A percentile compares a stretch with the other conserved stretches of the same genome.
Evolutionary conservation across 2,797 vertebrate genomes (phyloP).

Genomic region (Mus caroli): DNA sequence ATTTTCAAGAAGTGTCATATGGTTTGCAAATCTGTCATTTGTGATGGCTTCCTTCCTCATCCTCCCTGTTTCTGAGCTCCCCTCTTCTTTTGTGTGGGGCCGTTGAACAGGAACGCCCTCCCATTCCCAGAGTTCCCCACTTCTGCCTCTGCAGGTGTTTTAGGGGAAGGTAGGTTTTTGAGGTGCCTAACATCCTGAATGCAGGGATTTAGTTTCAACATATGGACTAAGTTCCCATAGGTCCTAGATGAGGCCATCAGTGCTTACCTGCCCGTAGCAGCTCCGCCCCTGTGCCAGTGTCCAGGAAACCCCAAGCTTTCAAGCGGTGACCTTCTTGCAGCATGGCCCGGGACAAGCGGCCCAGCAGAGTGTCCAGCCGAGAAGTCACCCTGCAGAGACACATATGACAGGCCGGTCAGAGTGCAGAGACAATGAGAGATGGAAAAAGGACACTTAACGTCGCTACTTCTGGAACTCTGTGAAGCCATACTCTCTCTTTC

Average conservation of each 20-base stretch:
- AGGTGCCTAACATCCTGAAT: neutral
- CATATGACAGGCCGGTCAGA: neutral
- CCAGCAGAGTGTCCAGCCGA: slow-evolving; percentile 81
- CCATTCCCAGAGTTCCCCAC: neutral
- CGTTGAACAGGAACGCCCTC: neutral
- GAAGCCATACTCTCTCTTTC: neutral
- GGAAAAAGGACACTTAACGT: neutral
- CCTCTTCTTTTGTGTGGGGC: neutral
- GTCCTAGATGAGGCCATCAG: neutral
- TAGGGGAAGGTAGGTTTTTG: neutral
- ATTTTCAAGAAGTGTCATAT: neutral
- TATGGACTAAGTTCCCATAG: neutral
- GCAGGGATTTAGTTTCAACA: neutral
- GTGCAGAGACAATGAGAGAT: neutral
- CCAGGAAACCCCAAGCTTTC: slow-evolving; percentile 91
- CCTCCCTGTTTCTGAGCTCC: neutral
- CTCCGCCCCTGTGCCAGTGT: slow-evolving; percentile 91
- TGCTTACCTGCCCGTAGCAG: slow-evolving; percentile 82
- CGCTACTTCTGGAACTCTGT: neutral
- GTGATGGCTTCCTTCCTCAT: neutral
- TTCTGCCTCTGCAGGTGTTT: neutral
- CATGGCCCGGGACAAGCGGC: slow-evolving; percentile 89
- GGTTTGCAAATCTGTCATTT: neutral
- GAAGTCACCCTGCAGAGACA: slow-evolving; percentile 73
- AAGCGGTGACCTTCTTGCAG: slow-evolving; percentile 91